A percentile compares a stretch with the other conserved stretches of the same genome.
phyloP scores from a whole-genome alignment of 2,888 invertebrate species.

The Parnassius smintheus region DNA sequence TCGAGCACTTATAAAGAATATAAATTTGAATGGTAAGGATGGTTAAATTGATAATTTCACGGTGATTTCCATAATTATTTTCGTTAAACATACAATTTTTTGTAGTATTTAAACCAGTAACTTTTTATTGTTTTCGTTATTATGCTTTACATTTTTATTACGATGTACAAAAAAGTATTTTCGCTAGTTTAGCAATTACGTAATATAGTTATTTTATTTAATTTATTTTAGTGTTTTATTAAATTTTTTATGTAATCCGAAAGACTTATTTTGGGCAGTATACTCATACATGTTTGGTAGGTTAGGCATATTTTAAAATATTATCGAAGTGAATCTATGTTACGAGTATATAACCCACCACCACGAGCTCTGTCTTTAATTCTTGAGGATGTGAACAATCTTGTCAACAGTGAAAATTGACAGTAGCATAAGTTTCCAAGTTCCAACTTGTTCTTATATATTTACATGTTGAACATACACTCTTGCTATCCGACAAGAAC shows the following conservation, averaged over 20 bases:
- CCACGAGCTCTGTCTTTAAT: slow-evolving; percentile 21
- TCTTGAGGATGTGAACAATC: slow-evolving; percentile 28
- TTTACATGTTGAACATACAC: no score
- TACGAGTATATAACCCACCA: background rate
- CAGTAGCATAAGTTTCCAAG: no score
- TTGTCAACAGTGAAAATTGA: background rate
- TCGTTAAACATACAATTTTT: slow-evolving; percentile 11
- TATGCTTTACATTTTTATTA: no score
- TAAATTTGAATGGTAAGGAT: slow-evolving; percentile 6
- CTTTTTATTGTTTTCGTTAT: no score
- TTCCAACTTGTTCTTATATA: no score
- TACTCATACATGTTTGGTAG: background rate
- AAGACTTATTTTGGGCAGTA: slow-evolving; percentile 2
- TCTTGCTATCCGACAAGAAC: no score
- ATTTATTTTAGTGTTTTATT: no score
- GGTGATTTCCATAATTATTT: slow-evolving; percentile 15
- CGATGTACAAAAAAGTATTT: no score
- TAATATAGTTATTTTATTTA: no score
- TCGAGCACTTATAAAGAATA: slow-evolving; percentile 10
- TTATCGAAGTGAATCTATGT: slow-evolving; percentile 15
- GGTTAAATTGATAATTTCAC: slow-evolving; percentile 20
- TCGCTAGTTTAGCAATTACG: no score
- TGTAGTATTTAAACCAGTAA: background rate
- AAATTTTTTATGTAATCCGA: background rate
- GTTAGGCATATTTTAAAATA: slow-evolving; percentile 7